Evolutionary conservation across 2,888 invertebrate genomes (phyloP).

Genomic region (Caenorhabditis sp.): DNA sequence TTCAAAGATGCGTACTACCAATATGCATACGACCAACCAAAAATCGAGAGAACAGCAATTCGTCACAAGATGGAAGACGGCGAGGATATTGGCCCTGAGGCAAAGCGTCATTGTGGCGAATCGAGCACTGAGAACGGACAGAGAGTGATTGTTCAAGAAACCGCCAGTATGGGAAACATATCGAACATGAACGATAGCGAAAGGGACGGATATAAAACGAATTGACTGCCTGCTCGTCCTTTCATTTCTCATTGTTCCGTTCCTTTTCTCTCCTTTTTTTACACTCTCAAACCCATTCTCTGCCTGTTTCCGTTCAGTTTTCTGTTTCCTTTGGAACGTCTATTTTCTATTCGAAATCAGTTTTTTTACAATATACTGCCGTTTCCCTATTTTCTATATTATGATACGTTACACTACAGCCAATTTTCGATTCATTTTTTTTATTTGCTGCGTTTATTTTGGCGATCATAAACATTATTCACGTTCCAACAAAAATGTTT

Average conservation of each 20-base stretch:
- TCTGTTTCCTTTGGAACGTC: constrained; percentile 8
- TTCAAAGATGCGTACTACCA: constrained; percentile 44
- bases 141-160: constrained; percentile 3
- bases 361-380: neutral
- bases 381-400: constrained; percentile 20
- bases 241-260: neutral
- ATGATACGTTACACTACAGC: constrained; percentile 30
- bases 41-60: constrained; percentile 27
- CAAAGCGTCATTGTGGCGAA: constrained; percentile 44
- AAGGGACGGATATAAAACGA: constrained; percentile 5
- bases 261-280: neutral
- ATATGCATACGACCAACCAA: constrained; percentile 38
- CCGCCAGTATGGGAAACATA: neutral
- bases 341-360: neutral
- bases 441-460: constrained; percentile 27
- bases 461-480: constrained; percentile 25
- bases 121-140: constrained; percentile 2
- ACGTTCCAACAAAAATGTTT: too few relatives aligned
- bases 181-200: neutral
- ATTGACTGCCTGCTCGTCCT: constrained; percentile 4
- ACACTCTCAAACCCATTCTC: constrained; percentile 2
- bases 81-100: constrained; percentile 25
- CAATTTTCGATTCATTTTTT: constrained; percentile 10
- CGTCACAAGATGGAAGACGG: constrained; percentile 39
- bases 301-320: neutral